Evolutionary conservation across 2,113 vertebrate species (phyloP).

Genomic region (Martes martes): DNA sequence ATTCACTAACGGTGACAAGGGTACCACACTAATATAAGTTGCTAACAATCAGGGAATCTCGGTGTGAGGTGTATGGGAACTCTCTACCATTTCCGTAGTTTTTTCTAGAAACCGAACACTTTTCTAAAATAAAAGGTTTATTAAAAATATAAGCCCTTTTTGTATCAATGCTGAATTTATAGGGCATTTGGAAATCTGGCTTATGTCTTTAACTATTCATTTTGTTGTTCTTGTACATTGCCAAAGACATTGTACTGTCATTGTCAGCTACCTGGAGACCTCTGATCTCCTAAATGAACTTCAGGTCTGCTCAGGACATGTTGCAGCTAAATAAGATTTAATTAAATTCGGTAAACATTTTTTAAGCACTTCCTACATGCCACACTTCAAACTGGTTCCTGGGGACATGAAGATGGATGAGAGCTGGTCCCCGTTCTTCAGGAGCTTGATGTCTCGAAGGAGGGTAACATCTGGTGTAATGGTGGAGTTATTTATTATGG

Average conservation of each 20-base stretch:
- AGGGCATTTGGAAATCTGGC: background rate
- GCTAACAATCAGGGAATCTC: background rate
- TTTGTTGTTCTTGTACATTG: background rate
- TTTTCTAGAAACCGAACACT: background rate
- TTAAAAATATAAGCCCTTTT: background rate
- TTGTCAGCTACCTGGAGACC: background rate
- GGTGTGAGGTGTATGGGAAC: background rate
- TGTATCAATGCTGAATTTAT: background rate
- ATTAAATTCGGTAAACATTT: background rate
- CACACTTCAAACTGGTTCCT: background rate
- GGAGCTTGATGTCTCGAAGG: background rate
- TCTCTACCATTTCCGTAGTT: background rate
- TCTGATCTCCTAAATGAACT: slow-evolving; percentile 20
- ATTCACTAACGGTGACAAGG: background rate
- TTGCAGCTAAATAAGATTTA: slow-evolving; percentile 25
- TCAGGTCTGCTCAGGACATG: background rate
- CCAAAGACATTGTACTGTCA: background rate
- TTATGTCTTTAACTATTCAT: background rate
- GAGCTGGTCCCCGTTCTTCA: background rate
- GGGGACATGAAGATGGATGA: background rate
- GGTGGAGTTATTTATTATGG: background rate
- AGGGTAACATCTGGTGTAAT: background rate
- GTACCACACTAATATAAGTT: background rate
- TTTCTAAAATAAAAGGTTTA: background rate
- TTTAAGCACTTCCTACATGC: slow-evolving; percentile 28